Base-by-base conservation (phyloP, 2,113 vertebrate species). In the Paraplagusia blochii region DNA sequence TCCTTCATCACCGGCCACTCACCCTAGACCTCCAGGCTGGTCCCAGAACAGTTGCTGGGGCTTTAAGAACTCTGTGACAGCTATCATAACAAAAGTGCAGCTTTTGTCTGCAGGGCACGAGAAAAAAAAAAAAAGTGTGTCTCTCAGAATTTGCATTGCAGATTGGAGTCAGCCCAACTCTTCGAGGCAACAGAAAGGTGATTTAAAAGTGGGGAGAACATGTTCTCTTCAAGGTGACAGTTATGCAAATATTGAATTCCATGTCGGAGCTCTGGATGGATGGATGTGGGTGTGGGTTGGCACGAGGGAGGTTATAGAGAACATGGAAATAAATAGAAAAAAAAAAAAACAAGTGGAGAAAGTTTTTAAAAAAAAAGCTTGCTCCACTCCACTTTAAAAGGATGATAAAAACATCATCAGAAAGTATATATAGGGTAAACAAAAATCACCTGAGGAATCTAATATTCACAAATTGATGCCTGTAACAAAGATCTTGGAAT, bases 171-270 rank as follows among this genome's bases (percentile, higher is more conserved):
- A 46, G 10, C 68, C 75, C 5, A 66, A 44, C 10, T 36, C 77
- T 66, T 66, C 63, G 72, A 36, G 17, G 17, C 34, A 76, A 38
- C 9, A 51, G 38, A 53, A 45, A 33, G 12, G 56, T 65, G 50
- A 49, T 65, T 18, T 17, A 38, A 33, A 38, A 66, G 29, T 44
- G 45, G 19, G 44, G 18, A 62, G 12, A 59, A 58, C 9, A 44
- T 66, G 46, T 77, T 77, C 58, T 68, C 53, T 48, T 74, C 44
- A 76, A 69, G 14, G 47, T 66, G 77, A 81, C 84, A 80, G 86
- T 88, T 87, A 87, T 87, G 84, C 86, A 88, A 88, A 88, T 87
- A 56, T 69, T 33, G 40, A 43, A 60, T 66, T 48, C 5, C 63
- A 63, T 49, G 43, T 12, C 16, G 38, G 9, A 38, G 56, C n/a